Percentiles rank a stretch among this genome's conserved stretches.
phyloP scores from a whole-genome alignment of 1,140 invertebrate species.

The Himalopsyche phryganea region DNA sequence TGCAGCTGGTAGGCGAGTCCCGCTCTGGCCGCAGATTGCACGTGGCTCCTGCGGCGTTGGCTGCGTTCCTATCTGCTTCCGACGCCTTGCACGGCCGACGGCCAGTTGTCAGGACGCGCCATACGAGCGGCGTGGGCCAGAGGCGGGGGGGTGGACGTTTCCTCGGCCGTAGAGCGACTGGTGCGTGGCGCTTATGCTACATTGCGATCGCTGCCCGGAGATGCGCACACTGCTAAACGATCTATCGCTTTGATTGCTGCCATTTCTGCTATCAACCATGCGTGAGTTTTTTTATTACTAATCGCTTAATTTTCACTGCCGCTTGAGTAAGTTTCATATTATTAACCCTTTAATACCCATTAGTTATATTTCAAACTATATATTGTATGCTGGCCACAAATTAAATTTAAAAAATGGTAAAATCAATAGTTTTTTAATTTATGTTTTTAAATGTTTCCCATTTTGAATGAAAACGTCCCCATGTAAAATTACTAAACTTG shows the following conservation, averaged over 20 bases:
- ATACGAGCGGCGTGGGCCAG: constrained; percentile 47
- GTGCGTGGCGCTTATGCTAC: constrained; percentile 37
- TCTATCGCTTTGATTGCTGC: constrained; percentile 39
- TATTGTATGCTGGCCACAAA: too few relatives aligned
- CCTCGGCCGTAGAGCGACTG: constrained; percentile 36
- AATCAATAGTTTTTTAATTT: too few relatives aligned
- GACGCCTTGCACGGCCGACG: constrained; percentile 53
- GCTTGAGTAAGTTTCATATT: too few relatives aligned
- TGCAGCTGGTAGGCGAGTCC: constrained; percentile 70
- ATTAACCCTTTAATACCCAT: too few relatives aligned
- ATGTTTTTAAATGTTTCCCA: too few relatives aligned
- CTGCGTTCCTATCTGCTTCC: constrained; percentile 65
- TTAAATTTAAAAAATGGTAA: too few relatives aligned
- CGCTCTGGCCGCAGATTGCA: constrained; percentile 71
- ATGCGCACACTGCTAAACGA: constrained; percentile 39
- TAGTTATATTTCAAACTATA: too few relatives aligned
- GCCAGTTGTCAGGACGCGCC: constrained; percentile 37
- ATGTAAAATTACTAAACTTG: too few relatives aligned
- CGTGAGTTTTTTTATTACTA: constrained; percentile 32
- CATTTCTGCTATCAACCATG: constrained; percentile 40
- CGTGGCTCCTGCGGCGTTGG: constrained; percentile 81
- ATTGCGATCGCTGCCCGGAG: constrained; percentile 39
- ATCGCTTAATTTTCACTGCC: too few relatives aligned
- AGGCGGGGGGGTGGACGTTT: constrained; percentile 38
- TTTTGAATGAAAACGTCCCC: too few relatives aligned